phyloP scores from a whole-genome alignment of 2,113 vertebrate species.

The Malurus melanocephalus region DNA sequence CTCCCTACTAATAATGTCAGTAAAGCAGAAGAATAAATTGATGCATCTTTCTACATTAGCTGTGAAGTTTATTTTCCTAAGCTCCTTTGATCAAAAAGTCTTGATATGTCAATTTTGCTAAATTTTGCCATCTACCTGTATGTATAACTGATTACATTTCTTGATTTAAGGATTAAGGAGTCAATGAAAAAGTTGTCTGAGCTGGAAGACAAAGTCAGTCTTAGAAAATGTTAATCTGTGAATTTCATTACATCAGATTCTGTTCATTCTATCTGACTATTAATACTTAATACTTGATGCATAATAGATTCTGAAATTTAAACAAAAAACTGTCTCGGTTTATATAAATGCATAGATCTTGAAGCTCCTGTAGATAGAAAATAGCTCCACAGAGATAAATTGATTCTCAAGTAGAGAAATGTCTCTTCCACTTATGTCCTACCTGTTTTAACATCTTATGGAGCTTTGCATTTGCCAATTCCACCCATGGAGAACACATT shows the following conservation, averaged over 20 bases:
- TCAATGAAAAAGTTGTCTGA: constrained; percentile 15
- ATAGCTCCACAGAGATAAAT: not conserved
- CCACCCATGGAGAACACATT: not conserved
- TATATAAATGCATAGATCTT: constrained; percentile 19
- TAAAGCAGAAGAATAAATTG: constrained; percentile 16
- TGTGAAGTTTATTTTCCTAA: not conserved
- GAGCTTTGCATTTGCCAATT: not conserved
- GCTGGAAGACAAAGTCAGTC: constrained; percentile 12
- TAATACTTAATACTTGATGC: constrained; percentile 25
- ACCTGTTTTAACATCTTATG: not conserved
- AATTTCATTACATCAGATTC: constrained; percentile 16
- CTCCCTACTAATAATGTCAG: constrained; percentile 10
- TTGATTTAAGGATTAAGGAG: constrained; percentile 52
- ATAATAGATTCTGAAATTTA: constrained; percentile 13
- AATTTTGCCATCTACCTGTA: constrained; percentile 17
- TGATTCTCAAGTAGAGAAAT: not conserved
- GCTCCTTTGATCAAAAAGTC: constrained; percentile 8
- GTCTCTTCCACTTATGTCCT: not conserved
- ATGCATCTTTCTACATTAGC: constrained; percentile 20
- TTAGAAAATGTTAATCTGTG: constrained; percentile 13
- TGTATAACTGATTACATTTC: constrained; percentile 26
- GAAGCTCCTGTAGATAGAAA: not conserved
- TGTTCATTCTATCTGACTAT: not conserved
- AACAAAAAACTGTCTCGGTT: not conserved
- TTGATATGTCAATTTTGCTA: constrained; percentile 22